Evolutionary conservation across 1,140 invertebrate species (phyloP).

Genomic region (Chrysoperla carnea): DNA sequence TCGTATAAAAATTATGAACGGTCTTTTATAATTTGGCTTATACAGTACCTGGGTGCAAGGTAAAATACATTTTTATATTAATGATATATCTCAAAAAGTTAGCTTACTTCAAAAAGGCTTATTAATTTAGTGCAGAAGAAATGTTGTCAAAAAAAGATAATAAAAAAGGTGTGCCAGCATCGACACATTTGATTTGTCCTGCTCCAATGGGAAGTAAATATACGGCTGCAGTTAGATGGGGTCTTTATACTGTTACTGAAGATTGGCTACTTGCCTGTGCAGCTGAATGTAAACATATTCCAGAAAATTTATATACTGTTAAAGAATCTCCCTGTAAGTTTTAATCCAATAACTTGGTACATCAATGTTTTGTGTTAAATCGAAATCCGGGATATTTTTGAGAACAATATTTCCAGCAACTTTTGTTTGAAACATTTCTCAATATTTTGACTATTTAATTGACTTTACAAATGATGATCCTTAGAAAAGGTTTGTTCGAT

Average conservation of each 20-base stretch:
- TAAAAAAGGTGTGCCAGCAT: constrained; percentile 27
- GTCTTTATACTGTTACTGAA: constrained; percentile 49
- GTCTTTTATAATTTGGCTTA: constrained; percentile 46
- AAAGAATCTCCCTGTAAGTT: constrained; percentile 27
- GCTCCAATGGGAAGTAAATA: constrained; percentile 61
- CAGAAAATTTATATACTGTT: constrained; percentile 39
- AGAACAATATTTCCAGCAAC: too few relatives aligned
- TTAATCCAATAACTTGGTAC: too few relatives aligned
- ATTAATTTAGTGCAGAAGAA: too few relatives aligned
- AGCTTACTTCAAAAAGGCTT: neutral
- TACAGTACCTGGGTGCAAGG: constrained; percentile 49
- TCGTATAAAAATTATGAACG: constrained; percentile 52
- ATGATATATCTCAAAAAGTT: too few relatives aligned
- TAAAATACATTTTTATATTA: constrained; percentile 17
- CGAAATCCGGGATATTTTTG: too few relatives aligned
- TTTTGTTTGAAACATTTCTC: too few relatives aligned
- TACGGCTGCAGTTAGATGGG: constrained; percentile 67
- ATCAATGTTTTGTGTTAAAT: too few relatives aligned
- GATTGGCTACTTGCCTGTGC: constrained; percentile 63
- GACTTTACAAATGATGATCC: too few relatives aligned
- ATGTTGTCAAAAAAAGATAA: too few relatives aligned
- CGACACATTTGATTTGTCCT: constrained; percentile 64
- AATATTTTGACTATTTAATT: too few relatives aligned
- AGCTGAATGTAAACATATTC: constrained; percentile 25
- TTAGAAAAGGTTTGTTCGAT: too few relatives aligned